Base-by-base conservation (phyloP, 2,113 vertebrate genomes). In the Scopus umbretta region DNA sequence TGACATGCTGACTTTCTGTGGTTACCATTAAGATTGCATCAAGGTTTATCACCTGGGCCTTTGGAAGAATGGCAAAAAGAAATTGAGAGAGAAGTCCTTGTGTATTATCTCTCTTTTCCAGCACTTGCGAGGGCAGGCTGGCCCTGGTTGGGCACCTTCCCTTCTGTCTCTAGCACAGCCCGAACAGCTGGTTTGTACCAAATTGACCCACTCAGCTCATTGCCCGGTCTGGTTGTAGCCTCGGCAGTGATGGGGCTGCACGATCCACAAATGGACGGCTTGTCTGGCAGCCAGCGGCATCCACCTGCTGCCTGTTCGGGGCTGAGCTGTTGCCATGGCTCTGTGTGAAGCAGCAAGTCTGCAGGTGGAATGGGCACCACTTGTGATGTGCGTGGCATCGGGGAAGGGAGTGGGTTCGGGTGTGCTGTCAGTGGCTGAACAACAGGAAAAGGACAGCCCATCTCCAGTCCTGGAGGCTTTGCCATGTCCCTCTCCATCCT, bases 311-410 rank as follows among this genome's bases (percentile, higher is more conserved):
- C 45, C 15, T 38, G 38, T 58, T 8, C 11, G 26, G 40, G n/a
- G 49, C 50, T 14, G 47, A 40, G 58, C 6, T 50, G 42, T 38
- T 75, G 59, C 30, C 0, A 1, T 32, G 49, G 43, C 26, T 67
- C 47, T 55, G 52, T 16, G 23, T 1, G 6, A 53, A 19, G 73
- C 42, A 36, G 40, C 42, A 38, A 22, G 32, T 40, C 15, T 74
- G 59, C 25, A 13, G 34, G 43, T 63, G 38, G 56, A 72, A 40
- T 71, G 34, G 36, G 7, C 29, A 17, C 23, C 3, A 1, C 36
- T 3, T 5, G 13, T 7, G 22, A 13, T 40, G 16, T 50, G 20
- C 3, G 0, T 62, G 56, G 12, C 21, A 6, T 8, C 0, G 3
- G 27, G 34, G 10, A 43, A 36, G 42, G 47, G 21, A 26, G 10